phyloP scores from a whole-genome alignment of 92 coral and sea anemone species.

The Epizoanthus rinbou region DNA sequence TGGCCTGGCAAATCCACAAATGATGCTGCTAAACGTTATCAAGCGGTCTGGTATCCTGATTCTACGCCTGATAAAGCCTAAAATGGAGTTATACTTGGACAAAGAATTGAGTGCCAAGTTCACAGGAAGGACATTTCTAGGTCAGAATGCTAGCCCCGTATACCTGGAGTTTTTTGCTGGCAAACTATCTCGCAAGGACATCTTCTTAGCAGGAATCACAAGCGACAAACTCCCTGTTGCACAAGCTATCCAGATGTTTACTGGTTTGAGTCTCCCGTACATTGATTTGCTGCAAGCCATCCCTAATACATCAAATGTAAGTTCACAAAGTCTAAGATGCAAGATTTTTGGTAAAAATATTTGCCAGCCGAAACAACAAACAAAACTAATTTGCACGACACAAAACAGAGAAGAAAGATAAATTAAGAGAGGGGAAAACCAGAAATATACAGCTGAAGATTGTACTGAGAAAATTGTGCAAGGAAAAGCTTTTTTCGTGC shows the following conservation, averaged over 20 bases:
- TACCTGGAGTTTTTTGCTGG: slow-evolving; percentile 78
- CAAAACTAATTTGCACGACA: too few relatives aligned
- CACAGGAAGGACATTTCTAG: slow-evolving; percentile 68
- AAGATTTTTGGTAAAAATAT: too few relatives aligned
- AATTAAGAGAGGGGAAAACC: too few relatives aligned
- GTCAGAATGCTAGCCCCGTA: slow-evolving; percentile 58
- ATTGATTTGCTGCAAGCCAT: slow-evolving; percentile 66
- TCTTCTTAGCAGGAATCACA: slow-evolving; percentile 77
- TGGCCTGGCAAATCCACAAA: slow-evolving; percentile 60
- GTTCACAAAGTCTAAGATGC: too few relatives aligned
- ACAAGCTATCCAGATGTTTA: slow-evolving; percentile 67
- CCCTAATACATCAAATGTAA: slow-evolving; percentile 57
- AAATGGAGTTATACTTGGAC: slow-evolving; percentile 73
- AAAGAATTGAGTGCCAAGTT: slow-evolving; percentile 75
- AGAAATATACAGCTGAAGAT: too few relatives aligned
- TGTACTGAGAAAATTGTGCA: too few relatives aligned
- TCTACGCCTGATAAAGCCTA: slow-evolving; percentile 76
- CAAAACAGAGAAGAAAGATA: too few relatives aligned
- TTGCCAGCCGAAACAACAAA: too few relatives aligned
- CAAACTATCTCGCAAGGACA: slow-evolving; percentile 51
- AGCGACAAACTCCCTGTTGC: slow-evolving; percentile 65
- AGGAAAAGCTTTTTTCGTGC: too few relatives aligned
- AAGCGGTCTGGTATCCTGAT: slow-evolving; percentile 65
- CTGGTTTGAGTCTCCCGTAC: slow-evolving; percentile 64
- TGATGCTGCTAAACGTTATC: slow-evolving; percentile 57